Evolutionary conservation across 2,888 invertebrate species (phyloP), one percentile per base, ranked within the genome.

Genomic region (Geophilus truncorum): DNA sequence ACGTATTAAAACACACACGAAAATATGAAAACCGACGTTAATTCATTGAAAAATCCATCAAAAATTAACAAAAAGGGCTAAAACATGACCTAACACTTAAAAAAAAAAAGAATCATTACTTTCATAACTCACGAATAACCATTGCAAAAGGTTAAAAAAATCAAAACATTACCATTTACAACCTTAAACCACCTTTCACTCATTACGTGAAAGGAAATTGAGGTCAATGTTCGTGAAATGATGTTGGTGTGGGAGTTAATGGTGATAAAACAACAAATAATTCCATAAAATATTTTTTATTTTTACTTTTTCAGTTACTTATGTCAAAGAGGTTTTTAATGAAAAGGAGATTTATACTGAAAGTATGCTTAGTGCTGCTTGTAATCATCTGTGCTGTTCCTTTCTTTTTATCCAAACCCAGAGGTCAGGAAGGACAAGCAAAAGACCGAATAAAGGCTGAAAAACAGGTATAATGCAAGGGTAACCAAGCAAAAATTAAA

Each of bases 331-430:
- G 82, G 79, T 62, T 83, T 7, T 79, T 81, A 76, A 79, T 82
- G 23, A 57, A 82, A 28, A 80, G 82, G 45, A 34, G 82, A 30
- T 82, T 82, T 32, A 57, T 82, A 12, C 78, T 83, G 32, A 83
- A 83, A 82, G 15, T 83, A 25, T 80, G 82, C 36, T 23, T 82
- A 30, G 82, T 77, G 25, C 30, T 83, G 12, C 57, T 82, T 3
- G 21, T 81, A 9, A 21, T 84, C 9, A 81, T 84, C 15, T 80
- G 83, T 45, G 78, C 82, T 62, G 80, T 82, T 15, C 81, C 83
- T 15, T 83, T 84, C 45, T 82, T 84, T 32, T 32, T 83, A n/a
- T 83, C 83, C 7, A 83, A 82, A 75, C 83, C 83, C 0, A 82
- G 81, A 81, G 82, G 81, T 62, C 76, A 80, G 34, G 83, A 82